These are phyloP conservation scores for Chloroclystis v-ata DNA, from an alignment of 2,888 invertebrate genomes.

Conservation along the genomic window DNA sequence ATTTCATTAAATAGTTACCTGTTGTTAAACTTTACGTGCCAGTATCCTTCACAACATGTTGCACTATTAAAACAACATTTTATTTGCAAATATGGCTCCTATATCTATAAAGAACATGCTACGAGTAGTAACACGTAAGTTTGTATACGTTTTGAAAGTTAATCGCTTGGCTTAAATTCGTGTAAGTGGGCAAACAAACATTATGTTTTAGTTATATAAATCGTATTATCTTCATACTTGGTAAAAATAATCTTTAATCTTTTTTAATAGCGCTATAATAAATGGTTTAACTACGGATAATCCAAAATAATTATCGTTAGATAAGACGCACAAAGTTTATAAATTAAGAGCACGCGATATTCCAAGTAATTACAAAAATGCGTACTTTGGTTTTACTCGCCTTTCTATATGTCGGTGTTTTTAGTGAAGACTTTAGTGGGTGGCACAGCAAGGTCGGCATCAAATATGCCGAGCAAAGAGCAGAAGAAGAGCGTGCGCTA, in stretches of 20 bases:
- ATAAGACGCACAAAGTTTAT: constrained; percentile 29
- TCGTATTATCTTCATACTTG: not conserved
- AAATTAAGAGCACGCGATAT: constrained; percentile 19
- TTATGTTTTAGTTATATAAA: too few relatives aligned
- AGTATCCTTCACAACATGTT: too few relatives aligned
- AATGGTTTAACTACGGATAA: constrained; percentile 30
- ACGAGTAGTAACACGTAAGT: too few relatives aligned
- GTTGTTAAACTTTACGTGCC: too few relatives aligned
- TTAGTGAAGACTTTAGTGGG: constrained; percentile 33
- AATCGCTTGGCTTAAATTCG: too few relatives aligned
- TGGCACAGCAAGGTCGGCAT: constrained; percentile 55
- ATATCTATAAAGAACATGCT: too few relatives aligned
- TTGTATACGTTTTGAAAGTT: too few relatives aligned
- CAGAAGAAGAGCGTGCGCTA: constrained; percentile 35
- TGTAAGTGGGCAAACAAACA: too few relatives aligned
- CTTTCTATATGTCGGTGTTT: constrained; percentile 30
- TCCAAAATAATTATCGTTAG: constrained; percentile 27
- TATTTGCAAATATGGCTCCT: too few relatives aligned
- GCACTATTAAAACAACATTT: too few relatives aligned
- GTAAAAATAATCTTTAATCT: constrained; percentile 36
- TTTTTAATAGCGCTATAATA: constrained; percentile 34
- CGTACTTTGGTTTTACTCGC: constrained; percentile 33
- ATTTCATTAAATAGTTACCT: not conserved
- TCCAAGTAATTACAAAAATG: constrained; percentile 32
- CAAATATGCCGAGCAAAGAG: constrained; percentile 48